A percentile compares a stretch with the other conserved stretches of the same genome.
phyloP scores from a whole-genome alignment of 2,888 invertebrate genomes.

The Hoplodrina ambigua region DNA sequence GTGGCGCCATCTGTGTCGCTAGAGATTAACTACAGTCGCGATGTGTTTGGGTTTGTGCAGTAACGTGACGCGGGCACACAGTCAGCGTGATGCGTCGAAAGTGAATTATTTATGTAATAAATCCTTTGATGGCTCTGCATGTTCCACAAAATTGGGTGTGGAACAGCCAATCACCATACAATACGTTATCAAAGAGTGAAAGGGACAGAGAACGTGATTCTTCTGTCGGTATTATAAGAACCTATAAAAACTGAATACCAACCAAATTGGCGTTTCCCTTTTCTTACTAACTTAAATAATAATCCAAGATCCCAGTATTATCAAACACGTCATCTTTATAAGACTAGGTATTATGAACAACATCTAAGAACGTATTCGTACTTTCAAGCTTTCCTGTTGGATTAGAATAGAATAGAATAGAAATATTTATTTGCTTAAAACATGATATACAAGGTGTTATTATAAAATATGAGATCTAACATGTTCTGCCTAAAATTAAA shows the following conservation, averaged over 20 bases:
- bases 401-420: no score
- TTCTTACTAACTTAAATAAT: neutral
- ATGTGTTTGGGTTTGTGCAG: neutral
- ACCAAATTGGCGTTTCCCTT: neutral
- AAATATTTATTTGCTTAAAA: no score
- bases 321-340: neutral
- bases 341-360: no score
- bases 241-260: neutral
- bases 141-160: slow-evolving; percentile 2
- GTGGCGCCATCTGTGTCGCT: slow-evolving; percentile 33
- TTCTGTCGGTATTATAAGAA: neutral
- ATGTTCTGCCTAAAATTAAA: no score
- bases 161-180: neutral
- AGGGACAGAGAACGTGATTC: neutral
- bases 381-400: no score
- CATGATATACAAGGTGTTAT: no score
- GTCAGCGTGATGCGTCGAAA: neutral
- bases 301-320: neutral
- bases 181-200: no score
- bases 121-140: slow-evolving; percentile 25
- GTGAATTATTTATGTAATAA: slow-evolving; percentile 9
- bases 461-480: no score
- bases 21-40: slow-evolving; percentile 11
- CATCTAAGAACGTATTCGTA: no score
- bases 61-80: neutral